Evolutionary conservation across 2,888 invertebrate species (phyloP).

Genomic region (Xestia xanthographa): DNA sequence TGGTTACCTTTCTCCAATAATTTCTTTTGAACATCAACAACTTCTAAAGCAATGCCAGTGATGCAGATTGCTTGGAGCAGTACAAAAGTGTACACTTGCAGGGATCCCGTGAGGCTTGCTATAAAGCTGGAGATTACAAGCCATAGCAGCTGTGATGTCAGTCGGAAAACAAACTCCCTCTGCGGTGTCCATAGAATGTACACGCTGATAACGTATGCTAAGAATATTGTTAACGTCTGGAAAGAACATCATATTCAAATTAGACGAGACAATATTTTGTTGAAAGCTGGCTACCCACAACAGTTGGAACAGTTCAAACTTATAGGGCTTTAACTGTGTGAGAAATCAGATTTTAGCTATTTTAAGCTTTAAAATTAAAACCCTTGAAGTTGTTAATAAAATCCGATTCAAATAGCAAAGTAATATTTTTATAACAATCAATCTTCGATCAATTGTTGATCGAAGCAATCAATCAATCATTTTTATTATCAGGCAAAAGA

Average conservation of each 20-base stretch:
- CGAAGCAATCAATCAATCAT: too few relatives aligned
- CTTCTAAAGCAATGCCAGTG: constrained; percentile 92
- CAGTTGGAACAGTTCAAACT: neutral
- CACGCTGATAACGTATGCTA: constrained; percentile 93
- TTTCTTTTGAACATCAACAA: constrained; percentile 90
- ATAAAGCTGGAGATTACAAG: constrained; percentile 93
- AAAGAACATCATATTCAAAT: constrained; percentile 2
- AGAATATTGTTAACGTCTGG: constrained; percentile 92
- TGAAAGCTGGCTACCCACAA: neutral
- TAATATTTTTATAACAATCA: too few relatives aligned
- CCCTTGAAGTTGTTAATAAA: too few relatives aligned
- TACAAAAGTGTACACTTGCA: constrained; percentile 94
- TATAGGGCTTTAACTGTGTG: too few relatives aligned
- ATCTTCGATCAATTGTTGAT: too few relatives aligned
- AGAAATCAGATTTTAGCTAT: neutral
- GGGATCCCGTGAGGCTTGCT: constrained; percentile 93
- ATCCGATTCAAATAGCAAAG: too few relatives aligned
- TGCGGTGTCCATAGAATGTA: constrained; percentile 94
- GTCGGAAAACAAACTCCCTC: constrained; percentile 92
- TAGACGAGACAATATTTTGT: neutral
- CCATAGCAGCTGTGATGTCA: constrained; percentile 94
- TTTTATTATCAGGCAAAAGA: too few relatives aligned
- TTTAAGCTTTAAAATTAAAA: neutral
- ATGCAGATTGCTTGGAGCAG: constrained; percentile 92
- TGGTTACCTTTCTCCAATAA: constrained; percentile 83